Conservation (phyloP, 1,140 invertebrate species). For the Chrysomallon squamiferum region DNA sequence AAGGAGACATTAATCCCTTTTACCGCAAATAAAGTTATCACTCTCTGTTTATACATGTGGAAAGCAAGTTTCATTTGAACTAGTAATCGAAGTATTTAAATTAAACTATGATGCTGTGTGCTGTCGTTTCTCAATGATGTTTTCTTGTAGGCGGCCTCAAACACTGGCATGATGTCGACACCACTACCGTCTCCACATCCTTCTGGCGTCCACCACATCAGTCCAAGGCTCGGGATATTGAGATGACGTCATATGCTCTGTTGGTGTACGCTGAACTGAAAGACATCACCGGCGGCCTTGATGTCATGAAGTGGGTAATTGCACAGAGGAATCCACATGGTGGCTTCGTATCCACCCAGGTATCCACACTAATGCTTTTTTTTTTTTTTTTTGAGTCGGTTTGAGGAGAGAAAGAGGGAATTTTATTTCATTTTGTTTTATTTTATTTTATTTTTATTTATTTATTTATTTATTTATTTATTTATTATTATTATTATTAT, state of each 20-base stretch:
- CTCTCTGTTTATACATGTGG: no score
- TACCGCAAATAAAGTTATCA: no score
- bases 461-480: not conserved
- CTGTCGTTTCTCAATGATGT: not conserved
- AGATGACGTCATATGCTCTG: slow-evolving; percentile 84
- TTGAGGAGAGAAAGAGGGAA: not conserved
- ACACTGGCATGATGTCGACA: no score
- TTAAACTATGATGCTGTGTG: no score
- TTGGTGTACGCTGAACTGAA: slow-evolving; percentile 66
- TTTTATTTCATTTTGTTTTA: not conserved
- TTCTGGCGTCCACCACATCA: slow-evolving; percentile 32
- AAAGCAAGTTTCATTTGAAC: not conserved
- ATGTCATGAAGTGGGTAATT: slow-evolving; percentile 85
- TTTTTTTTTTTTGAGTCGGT: no score
- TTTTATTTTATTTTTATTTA: not conserved
- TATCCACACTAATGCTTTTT: slow-evolving; percentile 11
- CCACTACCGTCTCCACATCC: no score
- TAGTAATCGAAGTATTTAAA: no score
- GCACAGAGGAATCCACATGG: slow-evolving; percentile 80
- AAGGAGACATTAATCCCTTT: no score
- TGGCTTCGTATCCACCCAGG: slow-evolving; percentile 78
- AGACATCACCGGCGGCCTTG: slow-evolving; percentile 66
- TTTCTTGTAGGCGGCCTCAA: no score
- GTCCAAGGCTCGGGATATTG: slow-evolving; percentile 76
- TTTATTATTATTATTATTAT: not conserved